Evolutionary conservation across 1,140 invertebrate species (phyloP).

Genomic region (Anagrus nilaparvatae): DNA sequence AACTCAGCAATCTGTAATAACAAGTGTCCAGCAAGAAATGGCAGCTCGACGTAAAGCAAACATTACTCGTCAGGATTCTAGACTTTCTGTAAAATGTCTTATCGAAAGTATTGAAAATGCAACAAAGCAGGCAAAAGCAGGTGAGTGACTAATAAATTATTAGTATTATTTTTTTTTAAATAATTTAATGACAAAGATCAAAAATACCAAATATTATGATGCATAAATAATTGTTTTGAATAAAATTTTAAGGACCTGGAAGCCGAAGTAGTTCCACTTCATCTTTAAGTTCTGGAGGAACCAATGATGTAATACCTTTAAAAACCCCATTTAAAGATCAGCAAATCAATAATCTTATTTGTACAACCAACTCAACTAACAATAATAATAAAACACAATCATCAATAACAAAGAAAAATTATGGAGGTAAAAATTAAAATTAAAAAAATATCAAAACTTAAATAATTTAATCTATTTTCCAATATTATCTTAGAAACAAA

Average conservation of each 20-base stretch:
- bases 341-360: constrained; percentile 35
- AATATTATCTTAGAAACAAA: constrained; percentile 26
- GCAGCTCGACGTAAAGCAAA: constrained; percentile 48
- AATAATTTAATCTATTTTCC: background rate
- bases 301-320: constrained; percentile 33
- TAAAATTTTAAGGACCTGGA: constrained; percentile 30
- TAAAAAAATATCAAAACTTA: too few species aligned
- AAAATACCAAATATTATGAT: constrained; percentile 1
- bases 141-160: constrained; percentile 29
- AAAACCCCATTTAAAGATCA: constrained; percentile 38
- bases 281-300: constrained; percentile 45
- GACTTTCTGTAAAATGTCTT: constrained; percentile 76
- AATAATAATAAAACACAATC: constrained; percentile 35
- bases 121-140: constrained; percentile 70
- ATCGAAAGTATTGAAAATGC: constrained; percentile 85
- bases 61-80: constrained; percentile 60
- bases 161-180: background rate
- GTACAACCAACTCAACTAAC: constrained; percentile 30
- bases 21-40: constrained; percentile 49
- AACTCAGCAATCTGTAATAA: constrained; percentile 42
- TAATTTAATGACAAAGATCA: background rate
- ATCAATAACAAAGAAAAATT: constrained; percentile 26
- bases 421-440: constrained; percentile 26
- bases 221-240: background rate
- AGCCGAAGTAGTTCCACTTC: constrained; percentile 48